Conservation (phyloP, 30 jellyfish, hydroid and myxozoan genomes). For the Pseudorhiza aurosa region DNA sequence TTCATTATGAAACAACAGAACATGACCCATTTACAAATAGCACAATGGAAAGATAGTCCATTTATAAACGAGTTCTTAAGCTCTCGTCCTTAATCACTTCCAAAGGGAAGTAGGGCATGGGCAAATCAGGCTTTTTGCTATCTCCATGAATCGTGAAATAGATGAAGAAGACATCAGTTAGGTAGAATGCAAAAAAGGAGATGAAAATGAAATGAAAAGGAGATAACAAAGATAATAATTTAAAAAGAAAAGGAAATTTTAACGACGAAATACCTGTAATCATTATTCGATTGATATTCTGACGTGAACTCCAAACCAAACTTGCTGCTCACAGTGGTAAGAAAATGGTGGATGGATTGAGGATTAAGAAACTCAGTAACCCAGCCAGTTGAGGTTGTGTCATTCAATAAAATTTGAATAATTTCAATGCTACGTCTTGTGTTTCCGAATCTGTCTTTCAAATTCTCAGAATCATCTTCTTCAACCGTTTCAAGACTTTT, state of each 20-base stretch:
- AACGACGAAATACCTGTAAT: conserved; percentile 32
- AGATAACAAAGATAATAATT: not conserved
- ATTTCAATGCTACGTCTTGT: conserved; percentile 3
- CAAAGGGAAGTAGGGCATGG: too few relatives aligned
- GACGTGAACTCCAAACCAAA: conserved; percentile 11
- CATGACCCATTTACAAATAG: too few relatives aligned
- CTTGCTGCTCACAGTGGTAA: not conserved
- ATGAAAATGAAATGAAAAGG: not conserved
- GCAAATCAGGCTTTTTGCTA: too few relatives aligned
- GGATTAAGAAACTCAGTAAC: not conserved
- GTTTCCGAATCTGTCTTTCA: conserved; percentile 19
- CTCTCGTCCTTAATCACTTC: too few relatives aligned
- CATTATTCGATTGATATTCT: not conserved
- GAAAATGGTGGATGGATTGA: not conserved
- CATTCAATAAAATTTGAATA: not conserved
- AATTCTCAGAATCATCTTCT: not conserved
- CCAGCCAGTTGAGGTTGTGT: not conserved
- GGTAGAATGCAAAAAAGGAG: too few relatives aligned
- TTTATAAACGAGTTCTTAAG: too few relatives aligned
- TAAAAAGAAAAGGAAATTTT: too few relatives aligned
- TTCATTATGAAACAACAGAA: too few relatives aligned
- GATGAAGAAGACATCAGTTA: too few relatives aligned
- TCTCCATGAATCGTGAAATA: too few relatives aligned
- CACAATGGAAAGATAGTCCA: too few relatives aligned
- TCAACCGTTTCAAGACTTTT: not conserved